Evolutionary conservation across 2,888 invertebrate genomes (phyloP).

Genomic region (Perdita meconis): DNA sequence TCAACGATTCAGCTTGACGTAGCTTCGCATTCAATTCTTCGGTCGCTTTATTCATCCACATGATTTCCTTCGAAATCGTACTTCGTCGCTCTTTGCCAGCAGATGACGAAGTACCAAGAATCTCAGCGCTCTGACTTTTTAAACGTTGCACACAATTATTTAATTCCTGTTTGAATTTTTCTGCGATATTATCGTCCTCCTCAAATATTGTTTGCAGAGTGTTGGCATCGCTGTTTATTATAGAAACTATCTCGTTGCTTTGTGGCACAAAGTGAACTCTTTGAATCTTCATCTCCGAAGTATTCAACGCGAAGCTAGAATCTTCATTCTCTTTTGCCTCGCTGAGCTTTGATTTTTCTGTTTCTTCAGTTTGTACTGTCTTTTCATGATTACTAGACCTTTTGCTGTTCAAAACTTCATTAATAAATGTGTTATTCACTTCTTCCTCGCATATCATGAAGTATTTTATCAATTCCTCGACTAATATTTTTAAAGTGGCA

Average conservation of each 20-base stretch:
- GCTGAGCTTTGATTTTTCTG: constrained; percentile 75
- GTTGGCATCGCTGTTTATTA: constrained; percentile 86
- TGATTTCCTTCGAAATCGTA: constrained; percentile 67
- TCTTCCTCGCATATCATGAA: constrained; percentile 92
- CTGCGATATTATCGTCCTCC: constrained; percentile 84
- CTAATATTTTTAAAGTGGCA: constrained; percentile 87
- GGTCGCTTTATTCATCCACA: constrained; percentile 72
- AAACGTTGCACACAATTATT: constrained; percentile 89
- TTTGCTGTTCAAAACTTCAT: constrained; percentile 86
- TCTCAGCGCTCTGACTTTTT: constrained; percentile 89
- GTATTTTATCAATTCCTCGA: constrained; percentile 90
- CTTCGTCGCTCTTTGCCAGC: constrained; percentile 61
- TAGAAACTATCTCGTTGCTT: constrained; percentile 85
- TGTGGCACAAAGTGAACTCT: constrained; percentile 90
- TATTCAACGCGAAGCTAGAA: constrained; percentile 22
- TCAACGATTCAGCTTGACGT: constrained; percentile 86
- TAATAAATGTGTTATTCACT: constrained; percentile 90
- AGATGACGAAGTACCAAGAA: constrained; percentile 87
- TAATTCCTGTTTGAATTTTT: constrained; percentile 88
- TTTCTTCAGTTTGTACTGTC: constrained; percentile 58
- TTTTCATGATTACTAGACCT: constrained; percentile 33
- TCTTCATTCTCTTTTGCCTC: constrained; percentile 52
- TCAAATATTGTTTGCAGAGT: constrained; percentile 86
- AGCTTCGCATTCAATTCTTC: constrained; percentile 85
- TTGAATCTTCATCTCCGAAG: constrained; percentile 78